phyloP scores from a whole-genome alignment of 2,797 vertebrate genomes.

The Gallirallus australis region DNA sequence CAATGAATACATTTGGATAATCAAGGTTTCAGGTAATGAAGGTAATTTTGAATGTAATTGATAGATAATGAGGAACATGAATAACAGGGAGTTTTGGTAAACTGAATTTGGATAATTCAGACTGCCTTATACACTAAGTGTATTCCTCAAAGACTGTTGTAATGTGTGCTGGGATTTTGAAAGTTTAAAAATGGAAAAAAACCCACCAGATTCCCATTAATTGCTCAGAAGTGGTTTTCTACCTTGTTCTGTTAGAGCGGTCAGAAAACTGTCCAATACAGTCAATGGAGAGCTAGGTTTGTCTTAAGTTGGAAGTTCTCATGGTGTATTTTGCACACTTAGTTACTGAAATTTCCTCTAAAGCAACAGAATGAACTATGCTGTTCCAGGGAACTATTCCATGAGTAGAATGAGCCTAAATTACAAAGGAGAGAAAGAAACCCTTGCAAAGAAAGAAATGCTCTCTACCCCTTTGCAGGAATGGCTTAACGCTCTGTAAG shows the following conservation, averaged over 20 bases:
- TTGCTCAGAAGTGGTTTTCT: background rate
- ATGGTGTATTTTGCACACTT: background rate
- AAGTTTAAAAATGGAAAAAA: background rate
- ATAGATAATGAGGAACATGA: slow-evolving; percentile 57
- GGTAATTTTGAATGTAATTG: slow-evolving; percentile 51
- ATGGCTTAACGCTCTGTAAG: background rate
- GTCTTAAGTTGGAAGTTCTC: background rate
- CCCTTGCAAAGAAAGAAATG: background rate
- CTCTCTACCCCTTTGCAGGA: background rate
- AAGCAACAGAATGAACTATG: background rate
- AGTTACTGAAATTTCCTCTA: background rate
- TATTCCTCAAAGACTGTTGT: slow-evolving; percentile 19
- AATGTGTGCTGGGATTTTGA: background rate
- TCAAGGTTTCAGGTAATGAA: slow-evolving; percentile 54
- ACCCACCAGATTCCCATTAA: background rate
- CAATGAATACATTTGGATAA: slow-evolving; percentile 5
- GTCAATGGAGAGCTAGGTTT: background rate
- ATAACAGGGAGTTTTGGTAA: slow-evolving; percentile 55
- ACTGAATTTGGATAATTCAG: background rate
- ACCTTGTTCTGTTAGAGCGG: background rate
- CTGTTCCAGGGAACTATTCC: background rate
- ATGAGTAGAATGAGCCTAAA: background rate
- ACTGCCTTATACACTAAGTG: background rate
- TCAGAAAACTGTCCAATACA: background rate
- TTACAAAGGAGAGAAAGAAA: background rate